These are phyloP conservation scores for Iguana delicatissima DNA, from an alignment of 2,797 vertebrate genomes.

Conservation along the genomic window DNA sequence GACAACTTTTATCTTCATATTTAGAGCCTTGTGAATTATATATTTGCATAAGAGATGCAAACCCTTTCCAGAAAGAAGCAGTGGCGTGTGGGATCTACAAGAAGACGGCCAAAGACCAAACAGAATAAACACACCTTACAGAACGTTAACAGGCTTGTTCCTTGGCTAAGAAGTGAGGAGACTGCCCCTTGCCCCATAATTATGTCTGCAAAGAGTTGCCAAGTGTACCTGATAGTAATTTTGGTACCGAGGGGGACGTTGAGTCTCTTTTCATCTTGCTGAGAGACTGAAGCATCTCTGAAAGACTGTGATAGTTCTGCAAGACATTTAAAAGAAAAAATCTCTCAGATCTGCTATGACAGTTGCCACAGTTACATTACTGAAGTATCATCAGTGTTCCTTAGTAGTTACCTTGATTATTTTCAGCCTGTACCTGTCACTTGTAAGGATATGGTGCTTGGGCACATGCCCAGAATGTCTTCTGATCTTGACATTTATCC, in stretches of 20 bases:
- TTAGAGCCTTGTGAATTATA: neutral
- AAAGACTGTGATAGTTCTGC: neutral
- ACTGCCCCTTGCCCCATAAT: neutral
- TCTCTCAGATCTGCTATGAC: neutral
- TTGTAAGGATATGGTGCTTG: neutral
- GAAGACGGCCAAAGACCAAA: neutral
- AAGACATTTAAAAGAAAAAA: neutral
- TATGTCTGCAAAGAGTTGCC: neutral
- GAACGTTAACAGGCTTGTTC: neutral
- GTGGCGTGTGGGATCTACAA: neutral
- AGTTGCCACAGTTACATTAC: neutral
- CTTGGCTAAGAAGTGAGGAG: neutral
- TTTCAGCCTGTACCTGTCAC: neutral
- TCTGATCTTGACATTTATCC: neutral
- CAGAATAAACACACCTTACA: no score
- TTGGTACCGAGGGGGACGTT: neutral
- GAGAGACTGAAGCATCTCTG: constrained; percentile 1
- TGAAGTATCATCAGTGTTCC: neutral
- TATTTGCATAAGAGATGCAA: neutral
- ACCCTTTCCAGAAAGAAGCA: neutral
- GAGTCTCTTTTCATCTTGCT: neutral
- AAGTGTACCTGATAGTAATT: neutral
- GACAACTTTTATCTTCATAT: neutral
- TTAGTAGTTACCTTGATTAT: neutral
- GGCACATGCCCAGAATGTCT: neutral